These are phyloP conservation scores for Odocoileus hemionus DNA, from an alignment of 2,113 vertebrate species.

Conservation along the genomic window DNA sequence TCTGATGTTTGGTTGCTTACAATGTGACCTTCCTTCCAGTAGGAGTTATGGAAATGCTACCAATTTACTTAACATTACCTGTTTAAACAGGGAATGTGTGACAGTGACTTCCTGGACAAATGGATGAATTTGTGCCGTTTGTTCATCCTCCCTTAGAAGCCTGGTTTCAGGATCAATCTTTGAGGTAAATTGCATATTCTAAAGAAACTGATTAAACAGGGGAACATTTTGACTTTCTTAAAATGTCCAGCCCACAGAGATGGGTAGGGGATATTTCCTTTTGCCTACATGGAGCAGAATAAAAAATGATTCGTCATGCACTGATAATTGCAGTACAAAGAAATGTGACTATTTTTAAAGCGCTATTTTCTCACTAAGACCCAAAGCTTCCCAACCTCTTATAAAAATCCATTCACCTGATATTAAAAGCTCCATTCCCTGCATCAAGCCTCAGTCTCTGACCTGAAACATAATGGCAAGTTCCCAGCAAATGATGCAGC, in stretches of 20 bases:
- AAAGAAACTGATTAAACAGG: constrained; percentile 18
- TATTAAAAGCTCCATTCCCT: constrained; percentile 54
- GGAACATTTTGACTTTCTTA: constrained; percentile 25
- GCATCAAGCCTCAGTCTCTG: constrained; percentile 56
- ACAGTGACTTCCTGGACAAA: not conserved
- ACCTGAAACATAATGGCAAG: constrained; percentile 56
- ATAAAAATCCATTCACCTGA: constrained; percentile 68
- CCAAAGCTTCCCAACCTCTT: constrained; percentile 50
- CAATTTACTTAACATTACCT: not conserved
- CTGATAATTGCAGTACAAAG: constrained; percentile 62
- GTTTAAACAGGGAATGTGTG: not conserved
- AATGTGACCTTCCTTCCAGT: not conserved
- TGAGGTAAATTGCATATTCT: not conserved
- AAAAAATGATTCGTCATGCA: constrained; percentile 61
- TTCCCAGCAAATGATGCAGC: constrained; percentile 64
- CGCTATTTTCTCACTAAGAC: constrained; percentile 54
- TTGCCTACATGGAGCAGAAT: constrained; percentile 8
- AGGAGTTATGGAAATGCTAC: not conserved
- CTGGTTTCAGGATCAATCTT: constrained; percentile 44
- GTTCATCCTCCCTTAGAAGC: not conserved
- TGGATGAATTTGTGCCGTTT: constrained; percentile 6
- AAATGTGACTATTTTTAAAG: constrained; percentile 66
- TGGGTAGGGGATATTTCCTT: constrained; percentile 25
- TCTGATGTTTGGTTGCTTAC: not conserved
- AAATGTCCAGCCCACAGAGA: not conserved